phyloP scores from a whole-genome alignment of 2,888 invertebrate genomes.

The Lochmaea capreae region DNA sequence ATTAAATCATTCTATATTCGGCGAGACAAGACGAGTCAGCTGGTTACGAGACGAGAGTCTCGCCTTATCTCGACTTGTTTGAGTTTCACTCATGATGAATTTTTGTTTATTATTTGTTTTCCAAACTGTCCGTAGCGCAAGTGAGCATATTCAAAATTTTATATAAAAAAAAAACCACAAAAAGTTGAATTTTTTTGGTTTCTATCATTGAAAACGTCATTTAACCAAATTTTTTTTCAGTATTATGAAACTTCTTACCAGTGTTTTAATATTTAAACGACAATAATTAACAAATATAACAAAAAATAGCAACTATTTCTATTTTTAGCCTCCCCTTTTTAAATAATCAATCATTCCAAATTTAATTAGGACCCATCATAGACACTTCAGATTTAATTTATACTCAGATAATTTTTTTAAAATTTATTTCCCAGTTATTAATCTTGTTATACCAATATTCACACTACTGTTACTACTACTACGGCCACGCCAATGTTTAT shows the following conservation, averaged over 20 bases:
- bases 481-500: constrained; percentile 47
- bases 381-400: constrained; percentile 31
- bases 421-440: constrained; percentile 41
- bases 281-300: background rate
- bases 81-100: too few relatives aligned
- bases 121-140: too few relatives aligned
- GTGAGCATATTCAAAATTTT: too few relatives aligned
- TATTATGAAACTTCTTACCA: too few relatives aligned
- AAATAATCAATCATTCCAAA: constrained; percentile 31
- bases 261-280: background rate
- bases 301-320: background rate
- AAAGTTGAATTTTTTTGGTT: too few relatives aligned
- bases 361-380: constrained; percentile 28
- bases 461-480: constrained; percentile 20
- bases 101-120: background rate
- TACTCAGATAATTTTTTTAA: constrained; percentile 33
- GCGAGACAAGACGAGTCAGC: too few relatives aligned
- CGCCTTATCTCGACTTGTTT: too few relatives aligned
- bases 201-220: too few relatives aligned
- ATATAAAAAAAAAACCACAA: too few relatives aligned
- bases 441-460: constrained; percentile 40
- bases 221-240: too few relatives aligned
- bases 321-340: constrained; percentile 4
- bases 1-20: too few relatives aligned
- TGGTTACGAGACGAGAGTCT: too few relatives aligned